Evolutionary conservation across 2,113 vertebrate species (phyloP).

Genomic region (Chauna torquata): DNA sequence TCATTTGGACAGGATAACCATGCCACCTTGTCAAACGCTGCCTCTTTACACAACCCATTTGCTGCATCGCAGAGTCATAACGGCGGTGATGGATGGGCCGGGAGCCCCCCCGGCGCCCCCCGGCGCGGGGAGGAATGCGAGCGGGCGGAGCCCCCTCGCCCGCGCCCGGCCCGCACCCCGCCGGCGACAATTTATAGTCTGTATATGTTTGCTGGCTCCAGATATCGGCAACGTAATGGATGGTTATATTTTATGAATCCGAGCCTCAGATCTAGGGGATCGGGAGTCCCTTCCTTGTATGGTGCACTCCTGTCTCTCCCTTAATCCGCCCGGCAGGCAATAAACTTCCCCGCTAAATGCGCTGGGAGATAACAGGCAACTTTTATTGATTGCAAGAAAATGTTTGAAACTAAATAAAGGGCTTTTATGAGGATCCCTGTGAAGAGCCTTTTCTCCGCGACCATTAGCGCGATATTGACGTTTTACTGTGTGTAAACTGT

Average conservation of each 20-base stretch:
- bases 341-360: conserved; percentile 70
- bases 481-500: conserved; percentile 49
- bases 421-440: conserved; percentile 66
- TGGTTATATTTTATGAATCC: conserved; percentile 79
- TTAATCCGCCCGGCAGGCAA: conserved; percentile 65
- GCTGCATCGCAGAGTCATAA: conserved; percentile 68
- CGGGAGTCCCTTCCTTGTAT: conserved; percentile 79
- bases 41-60: conserved; percentile 62
- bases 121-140: conserved; percentile 63
- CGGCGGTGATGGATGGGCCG: conserved; percentile 68
- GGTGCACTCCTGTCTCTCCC: conserved; percentile 70
- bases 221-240: conserved; percentile 82
- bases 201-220: conserved; percentile 93
- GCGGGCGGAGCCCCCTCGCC: conserved; percentile 53
- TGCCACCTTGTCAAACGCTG: conserved; percentile 62
- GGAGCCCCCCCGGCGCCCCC: conserved; percentile 45
- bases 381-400: conserved; percentile 74
- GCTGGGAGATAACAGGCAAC: conserved; percentile 60
- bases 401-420: conserved; percentile 54
- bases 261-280: conserved; percentile 62
- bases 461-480: conserved; percentile 18
- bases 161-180: conserved; percentile 60
- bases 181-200: conserved; percentile 87
- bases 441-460: background rate
- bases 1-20: conserved; percentile 67